phyloP scores from a whole-genome alignment of 2,113 vertebrate species.

The Pandion haliaetus region DNA sequence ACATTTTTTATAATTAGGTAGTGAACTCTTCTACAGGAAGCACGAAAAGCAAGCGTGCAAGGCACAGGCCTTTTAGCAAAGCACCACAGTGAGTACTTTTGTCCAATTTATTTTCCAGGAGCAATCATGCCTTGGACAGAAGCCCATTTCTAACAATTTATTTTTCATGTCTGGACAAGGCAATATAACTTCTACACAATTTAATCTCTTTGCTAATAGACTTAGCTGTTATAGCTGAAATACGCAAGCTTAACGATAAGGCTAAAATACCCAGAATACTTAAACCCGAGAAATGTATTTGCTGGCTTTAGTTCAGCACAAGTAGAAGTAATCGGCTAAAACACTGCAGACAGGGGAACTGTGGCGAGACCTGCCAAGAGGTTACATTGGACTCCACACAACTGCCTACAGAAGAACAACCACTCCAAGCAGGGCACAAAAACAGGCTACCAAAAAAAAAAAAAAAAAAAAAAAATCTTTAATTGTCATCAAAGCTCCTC shows the following conservation, averaged over 20 bases:
- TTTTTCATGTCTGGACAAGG: constrained; percentile 58
- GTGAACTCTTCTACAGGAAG: background rate
- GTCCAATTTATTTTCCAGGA: constrained; percentile 46
- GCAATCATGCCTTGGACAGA: background rate
- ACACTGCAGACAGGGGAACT: background rate
- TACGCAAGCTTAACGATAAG: constrained; percentile 43
- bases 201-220: constrained; percentile 59
- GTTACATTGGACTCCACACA: background rate
- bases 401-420: background rate
- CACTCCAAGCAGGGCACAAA: background rate
- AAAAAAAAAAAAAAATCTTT: background rate
- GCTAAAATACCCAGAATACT: constrained; percentile 44
- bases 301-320: constrained; percentile 20
- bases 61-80: background rate
- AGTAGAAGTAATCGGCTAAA: background rate
- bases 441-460: background rate
- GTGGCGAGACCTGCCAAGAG: background rate
- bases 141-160: constrained; percentile 57
- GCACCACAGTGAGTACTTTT: background rate
- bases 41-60: background rate
- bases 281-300: constrained; percentile 25
- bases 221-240: constrained; percentile 19
- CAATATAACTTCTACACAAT: constrained; percentile 44
- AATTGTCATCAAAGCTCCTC: background rate
- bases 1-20: background rate